phyloP scores from a whole-genome alignment of 2,888 invertebrate species.

The Thalpophila matura region DNA sequence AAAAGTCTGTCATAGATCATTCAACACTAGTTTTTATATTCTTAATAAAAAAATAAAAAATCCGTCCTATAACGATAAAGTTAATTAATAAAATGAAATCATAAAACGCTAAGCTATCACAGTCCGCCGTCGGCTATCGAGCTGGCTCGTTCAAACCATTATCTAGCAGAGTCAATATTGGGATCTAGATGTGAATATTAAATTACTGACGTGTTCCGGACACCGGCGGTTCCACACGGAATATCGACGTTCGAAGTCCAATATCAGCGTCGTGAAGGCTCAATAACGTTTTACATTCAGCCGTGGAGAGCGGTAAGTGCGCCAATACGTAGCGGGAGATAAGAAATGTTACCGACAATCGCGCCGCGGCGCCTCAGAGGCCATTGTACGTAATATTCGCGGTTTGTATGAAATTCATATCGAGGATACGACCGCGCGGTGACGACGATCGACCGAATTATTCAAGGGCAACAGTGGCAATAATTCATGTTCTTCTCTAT shows the following conservation, averaged over 20 bases:
- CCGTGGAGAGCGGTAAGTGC: slow-evolving; percentile 76
- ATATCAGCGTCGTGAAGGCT: slow-evolving; percentile 77
- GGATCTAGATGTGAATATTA: slow-evolving; percentile 75
- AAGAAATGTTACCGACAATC: slow-evolving; percentile 81
- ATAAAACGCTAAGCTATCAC: slow-evolving; percentile 33
- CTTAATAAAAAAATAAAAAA: neutral
- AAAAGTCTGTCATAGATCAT: too few relatives aligned
- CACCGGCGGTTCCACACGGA: slow-evolving; percentile 66
- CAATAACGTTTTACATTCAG: slow-evolving; percentile 83
- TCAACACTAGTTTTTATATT: neutral
- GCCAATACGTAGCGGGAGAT: slow-evolving; percentile 79
- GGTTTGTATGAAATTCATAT: slow-evolving; percentile 77
- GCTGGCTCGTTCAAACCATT: slow-evolving; percentile 47
- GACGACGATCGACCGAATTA: slow-evolving; percentile 64
- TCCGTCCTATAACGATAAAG: neutral
- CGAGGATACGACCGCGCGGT: slow-evolving; percentile 55
- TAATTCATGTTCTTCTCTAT: slow-evolving; percentile 64
- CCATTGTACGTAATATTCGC: slow-evolving; percentile 74
- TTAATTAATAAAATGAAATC: slow-evolving; percentile 38
- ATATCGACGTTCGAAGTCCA: slow-evolving; percentile 77
- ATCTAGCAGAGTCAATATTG: slow-evolving; percentile 58
- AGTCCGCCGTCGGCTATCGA: slow-evolving; percentile 25
- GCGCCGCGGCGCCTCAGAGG: slow-evolving; percentile 71
- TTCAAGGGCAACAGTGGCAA: slow-evolving; percentile 67
- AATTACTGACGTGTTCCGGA: slow-evolving; percentile 69